Evolutionary conservation across 2,113 vertebrate genomes (phyloP).

Genomic region (Psammodynastes pulverulentus): DNA sequence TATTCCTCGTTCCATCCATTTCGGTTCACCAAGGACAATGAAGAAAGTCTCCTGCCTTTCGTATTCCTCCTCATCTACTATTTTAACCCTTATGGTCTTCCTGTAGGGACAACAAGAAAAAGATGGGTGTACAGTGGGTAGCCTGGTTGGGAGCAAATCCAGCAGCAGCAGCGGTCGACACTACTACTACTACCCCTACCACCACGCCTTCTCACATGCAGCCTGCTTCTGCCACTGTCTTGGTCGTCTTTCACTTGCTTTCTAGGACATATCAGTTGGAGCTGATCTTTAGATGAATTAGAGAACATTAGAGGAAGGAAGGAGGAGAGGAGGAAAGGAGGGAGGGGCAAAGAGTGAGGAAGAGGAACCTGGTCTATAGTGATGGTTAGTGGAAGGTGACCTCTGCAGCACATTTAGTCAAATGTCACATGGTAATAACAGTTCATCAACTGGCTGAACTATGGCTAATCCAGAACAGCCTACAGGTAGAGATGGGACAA

Average conservation of each 20-base stretch:
- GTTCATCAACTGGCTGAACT: conserved; percentile 19
- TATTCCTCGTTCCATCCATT: conserved; percentile 88
- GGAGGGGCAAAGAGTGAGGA: conserved; percentile 30
- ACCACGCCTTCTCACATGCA: conserved; percentile 53
- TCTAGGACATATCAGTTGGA: conserved; percentile 51
- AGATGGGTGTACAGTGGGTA: conserved; percentile 70
- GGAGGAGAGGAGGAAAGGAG: background rate
- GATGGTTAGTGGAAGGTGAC: conserved; percentile 66
- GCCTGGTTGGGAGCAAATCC: conserved; percentile 42
- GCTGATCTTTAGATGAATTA: conserved; percentile 55
- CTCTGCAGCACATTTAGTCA: conserved; percentile 56
- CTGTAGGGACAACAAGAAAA: conserved; percentile 85
- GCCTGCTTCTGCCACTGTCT: conserved; percentile 44
- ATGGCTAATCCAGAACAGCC: conserved; percentile 1
- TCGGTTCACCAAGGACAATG: conserved; percentile 98
- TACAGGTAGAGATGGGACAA: conserved; percentile 8
- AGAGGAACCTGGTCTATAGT: conserved; percentile 43
- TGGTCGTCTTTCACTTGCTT: conserved; percentile 23
- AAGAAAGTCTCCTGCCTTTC: conserved; percentile 99
- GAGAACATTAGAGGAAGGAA: conserved; percentile 34
- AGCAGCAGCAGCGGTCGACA: conserved; percentile 17
- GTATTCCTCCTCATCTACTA: conserved; percentile 99
- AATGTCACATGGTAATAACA: conserved; percentile 73
- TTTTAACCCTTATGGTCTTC: conserved; percentile 97
- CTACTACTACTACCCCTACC: background rate